Evolutionary conservation across 2,113 vertebrate genomes (phyloP), one percentile per base, ranked within the genome.

Genomic region (Grus americana): DNA sequence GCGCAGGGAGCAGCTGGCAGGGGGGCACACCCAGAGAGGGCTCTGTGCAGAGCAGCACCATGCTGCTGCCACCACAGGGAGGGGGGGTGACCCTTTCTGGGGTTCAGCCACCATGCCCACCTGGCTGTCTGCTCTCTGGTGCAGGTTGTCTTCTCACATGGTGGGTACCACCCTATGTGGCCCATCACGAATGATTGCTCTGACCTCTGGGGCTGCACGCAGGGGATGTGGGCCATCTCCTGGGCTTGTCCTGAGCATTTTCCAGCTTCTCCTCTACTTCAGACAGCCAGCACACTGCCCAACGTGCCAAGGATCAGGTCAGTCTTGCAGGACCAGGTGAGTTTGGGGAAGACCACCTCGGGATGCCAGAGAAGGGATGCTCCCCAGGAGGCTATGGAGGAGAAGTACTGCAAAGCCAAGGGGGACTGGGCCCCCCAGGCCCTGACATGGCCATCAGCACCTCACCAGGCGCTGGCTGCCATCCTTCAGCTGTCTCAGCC

Each of bases 151-250:
- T 54, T 76, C 40, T 47, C 11, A 0, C 27, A 17, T 1, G 30
- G 54, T 15, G 44, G 18, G 38, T 30, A 66, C 29, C 72, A 83
- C 34, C 18, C 55, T 15, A 26, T 4, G 27, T 1, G 3, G 7
- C 46, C 11, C 32, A 50, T 15, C 1, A 0, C 3, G 4, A 84
- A 32, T 9, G 29, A 70, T n/a, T 2, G 2, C 20, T 71, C n/a
- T 70, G 29, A 82, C 19, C n/a, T 50, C 32, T 1, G 3, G 5
- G 9, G 32, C 34, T 40, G 74, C 42, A 66, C 0, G 0, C 2
- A 44, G 70, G 5, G 52, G 19, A 62, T 0, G 0, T 0, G 22
- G 11, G 14, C 16, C 23, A 50, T 6, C 58, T 59, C 49, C 13
- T 30, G 18, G 10, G 6, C 38, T 73, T 42, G 27, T 17, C 44